phyloP scores from a whole-genome alignment of 2,113 vertebrate genomes.

The Meriones unguiculatus region DNA sequence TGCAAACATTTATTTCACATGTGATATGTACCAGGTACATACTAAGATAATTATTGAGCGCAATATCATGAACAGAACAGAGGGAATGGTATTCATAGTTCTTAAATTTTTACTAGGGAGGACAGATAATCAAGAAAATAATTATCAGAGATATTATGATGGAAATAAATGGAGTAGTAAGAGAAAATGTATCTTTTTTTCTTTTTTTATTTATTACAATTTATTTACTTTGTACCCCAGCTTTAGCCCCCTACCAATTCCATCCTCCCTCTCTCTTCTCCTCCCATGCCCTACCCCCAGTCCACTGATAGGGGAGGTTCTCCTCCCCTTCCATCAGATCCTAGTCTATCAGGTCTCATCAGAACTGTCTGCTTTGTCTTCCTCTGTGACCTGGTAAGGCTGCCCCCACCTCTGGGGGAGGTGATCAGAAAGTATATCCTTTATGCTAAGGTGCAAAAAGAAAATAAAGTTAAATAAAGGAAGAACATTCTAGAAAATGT shows the following conservation, averaged over 20 bases:
- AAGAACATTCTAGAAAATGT: conserved; percentile 34
- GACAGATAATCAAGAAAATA: conserved; percentile 38
- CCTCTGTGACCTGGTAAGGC: too few relatives aligned
- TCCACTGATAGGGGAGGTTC: too few relatives aligned
- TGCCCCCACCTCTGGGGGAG: too few relatives aligned
- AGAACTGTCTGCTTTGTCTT: too few relatives aligned
- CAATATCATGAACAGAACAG: conserved; percentile 23
- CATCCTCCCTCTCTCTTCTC: too few relatives aligned
- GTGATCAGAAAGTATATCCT: neutral
- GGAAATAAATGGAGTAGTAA: conserved; percentile 8
- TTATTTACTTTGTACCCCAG: too few relatives aligned
- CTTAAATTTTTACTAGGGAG: conserved; percentile 10
- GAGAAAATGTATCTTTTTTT: neutral
- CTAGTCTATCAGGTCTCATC: too few relatives aligned
- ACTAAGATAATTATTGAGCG: neutral
- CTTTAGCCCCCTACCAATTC: too few relatives aligned
- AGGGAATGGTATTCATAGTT: neutral
- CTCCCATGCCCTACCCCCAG: too few relatives aligned
- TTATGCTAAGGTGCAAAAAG: conserved; percentile 24
- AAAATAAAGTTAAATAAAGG: neutral
- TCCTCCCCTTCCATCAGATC: too few relatives aligned
- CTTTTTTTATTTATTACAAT: too few relatives aligned
- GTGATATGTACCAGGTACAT: neutral
- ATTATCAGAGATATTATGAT: neutral
- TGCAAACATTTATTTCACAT: neutral